Evolutionary conservation across 1,140 invertebrate species (phyloP).

Genomic region (Steinernema khuongi): DNA sequence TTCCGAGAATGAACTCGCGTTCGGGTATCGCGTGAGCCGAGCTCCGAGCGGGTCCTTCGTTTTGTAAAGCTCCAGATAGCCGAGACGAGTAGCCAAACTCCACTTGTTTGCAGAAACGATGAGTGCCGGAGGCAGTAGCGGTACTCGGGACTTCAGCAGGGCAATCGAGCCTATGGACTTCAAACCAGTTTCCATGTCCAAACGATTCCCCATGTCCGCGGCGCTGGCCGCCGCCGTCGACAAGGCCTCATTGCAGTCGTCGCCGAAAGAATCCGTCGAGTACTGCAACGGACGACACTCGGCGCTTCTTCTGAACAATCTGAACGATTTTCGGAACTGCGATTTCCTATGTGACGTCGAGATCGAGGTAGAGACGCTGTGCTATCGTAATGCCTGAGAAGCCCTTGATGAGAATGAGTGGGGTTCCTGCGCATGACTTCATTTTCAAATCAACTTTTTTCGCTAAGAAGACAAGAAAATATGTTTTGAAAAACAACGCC

Average conservation of each 20-base stretch:
- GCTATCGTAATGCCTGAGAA: constrained; percentile 18
- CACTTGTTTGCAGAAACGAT: constrained; percentile 2
- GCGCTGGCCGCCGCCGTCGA: not conserved
- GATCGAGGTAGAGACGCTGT: constrained; percentile 18
- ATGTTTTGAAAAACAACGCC: no score
- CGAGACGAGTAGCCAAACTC: not conserved
- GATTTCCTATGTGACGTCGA: constrained; percentile 27
- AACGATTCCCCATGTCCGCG: not conserved
- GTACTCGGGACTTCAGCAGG: not conserved
- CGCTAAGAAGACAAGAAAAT: no score
- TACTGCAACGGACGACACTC: not conserved
- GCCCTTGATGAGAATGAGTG: no score
- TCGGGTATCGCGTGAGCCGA: not conserved
- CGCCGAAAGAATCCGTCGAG: not conserved
- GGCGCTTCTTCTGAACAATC: constrained; percentile 6
- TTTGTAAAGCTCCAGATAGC: not conserved
- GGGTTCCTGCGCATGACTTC: no score
- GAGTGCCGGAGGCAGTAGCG: not conserved
- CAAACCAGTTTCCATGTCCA: constrained; percentile 2
- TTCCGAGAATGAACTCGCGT: not conserved
- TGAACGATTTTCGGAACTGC: constrained; percentile 14
- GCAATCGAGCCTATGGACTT: constrained; percentile 1
- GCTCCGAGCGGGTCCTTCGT: not conserved
- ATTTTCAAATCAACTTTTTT: no score
- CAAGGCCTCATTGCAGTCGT: not conserved